These are phyloP conservation scores for Hyperoodon ampullatus DNA, from an alignment of 2,113 vertebrate genomes.

Conservation along the genomic window DNA sequence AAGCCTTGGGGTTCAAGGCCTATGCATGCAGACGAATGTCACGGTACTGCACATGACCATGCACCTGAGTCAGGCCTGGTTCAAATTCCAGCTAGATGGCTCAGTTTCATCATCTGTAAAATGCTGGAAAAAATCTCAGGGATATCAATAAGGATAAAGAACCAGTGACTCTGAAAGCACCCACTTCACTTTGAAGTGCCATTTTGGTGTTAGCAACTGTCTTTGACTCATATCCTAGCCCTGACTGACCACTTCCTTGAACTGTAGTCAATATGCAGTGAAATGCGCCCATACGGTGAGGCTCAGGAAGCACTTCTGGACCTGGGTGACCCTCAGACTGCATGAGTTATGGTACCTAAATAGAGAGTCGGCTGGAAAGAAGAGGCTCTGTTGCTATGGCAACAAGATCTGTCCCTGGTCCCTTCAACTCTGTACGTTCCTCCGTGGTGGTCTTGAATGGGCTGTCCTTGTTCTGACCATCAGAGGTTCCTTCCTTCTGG, in stretches of 20 bases:
- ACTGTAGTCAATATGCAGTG: too few species aligned
- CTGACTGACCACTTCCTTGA: neutral
- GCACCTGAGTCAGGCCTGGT: neutral
- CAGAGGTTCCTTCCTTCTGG: neutral
- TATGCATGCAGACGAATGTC: neutral
- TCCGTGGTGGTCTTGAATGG: neutral
- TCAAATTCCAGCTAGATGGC: neutral
- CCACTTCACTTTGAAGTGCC: neutral
- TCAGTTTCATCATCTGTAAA: neutral
- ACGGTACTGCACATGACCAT: neutral
- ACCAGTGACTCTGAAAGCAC: neutral
- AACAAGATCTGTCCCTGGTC: neutral
- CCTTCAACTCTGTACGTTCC: neutral
- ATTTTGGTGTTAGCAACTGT: neutral
- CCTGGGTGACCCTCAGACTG: neutral
- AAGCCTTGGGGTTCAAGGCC: neutral
- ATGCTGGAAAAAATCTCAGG: neutral
- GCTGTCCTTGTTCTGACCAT: neutral
- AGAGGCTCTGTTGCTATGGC: neutral
- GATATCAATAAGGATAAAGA: neutral
- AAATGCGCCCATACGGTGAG: neutral
- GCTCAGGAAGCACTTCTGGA: neutral
- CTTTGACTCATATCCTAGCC: neutral
- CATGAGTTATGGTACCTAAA: neutral
- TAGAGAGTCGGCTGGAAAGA: neutral